Percentiles rank a stretch among this genome's conserved stretches.
These are phyloP conservation scores for Sphaeramia orbicularis DNA, from an alignment of 2,797 vertebrate species.

Conservation along the genomic window DNA sequence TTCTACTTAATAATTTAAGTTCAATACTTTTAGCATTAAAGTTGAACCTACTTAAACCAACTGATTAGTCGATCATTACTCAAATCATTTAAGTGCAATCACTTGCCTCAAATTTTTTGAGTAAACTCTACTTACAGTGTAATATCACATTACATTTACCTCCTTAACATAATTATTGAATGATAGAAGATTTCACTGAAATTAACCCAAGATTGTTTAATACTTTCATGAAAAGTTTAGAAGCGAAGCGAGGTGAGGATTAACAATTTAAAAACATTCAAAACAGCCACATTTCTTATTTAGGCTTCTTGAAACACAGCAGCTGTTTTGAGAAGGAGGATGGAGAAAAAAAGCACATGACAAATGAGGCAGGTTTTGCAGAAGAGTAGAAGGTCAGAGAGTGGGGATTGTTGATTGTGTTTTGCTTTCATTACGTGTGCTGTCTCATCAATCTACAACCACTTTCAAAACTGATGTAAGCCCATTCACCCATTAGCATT, in stretches of 20 bases:
- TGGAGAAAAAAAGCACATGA: background rate
- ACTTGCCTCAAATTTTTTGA: too few relatives aligned
- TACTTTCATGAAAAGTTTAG: background rate
- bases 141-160: background rate
- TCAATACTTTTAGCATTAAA: too few relatives aligned
- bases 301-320: conserved; percentile 9
- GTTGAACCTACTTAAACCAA: too few relatives aligned
- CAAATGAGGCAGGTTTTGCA: conserved; percentile 8
- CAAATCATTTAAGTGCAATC: too few relatives aligned
- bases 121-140: too few relatives aligned
- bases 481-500: conserved; percentile 16
- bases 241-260: background rate
- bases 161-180: background rate
- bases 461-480: conserved; percentile 13
- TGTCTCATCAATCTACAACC: conserved; percentile 23
- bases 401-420: conserved; percentile 22
- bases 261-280: background rate
- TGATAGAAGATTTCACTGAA: background rate
- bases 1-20: too few relatives aligned
- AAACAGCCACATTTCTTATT: conserved; percentile 9
- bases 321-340: background rate
- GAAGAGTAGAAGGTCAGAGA: conserved; percentile 6
- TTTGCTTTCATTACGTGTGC: conserved; percentile 21
- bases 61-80: too few relatives aligned
- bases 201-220: background rate